These are phyloP conservation scores for Carollia perspicillata DNA, from an alignment of 2,113 vertebrate species.

Conservation along the genomic window DNA sequence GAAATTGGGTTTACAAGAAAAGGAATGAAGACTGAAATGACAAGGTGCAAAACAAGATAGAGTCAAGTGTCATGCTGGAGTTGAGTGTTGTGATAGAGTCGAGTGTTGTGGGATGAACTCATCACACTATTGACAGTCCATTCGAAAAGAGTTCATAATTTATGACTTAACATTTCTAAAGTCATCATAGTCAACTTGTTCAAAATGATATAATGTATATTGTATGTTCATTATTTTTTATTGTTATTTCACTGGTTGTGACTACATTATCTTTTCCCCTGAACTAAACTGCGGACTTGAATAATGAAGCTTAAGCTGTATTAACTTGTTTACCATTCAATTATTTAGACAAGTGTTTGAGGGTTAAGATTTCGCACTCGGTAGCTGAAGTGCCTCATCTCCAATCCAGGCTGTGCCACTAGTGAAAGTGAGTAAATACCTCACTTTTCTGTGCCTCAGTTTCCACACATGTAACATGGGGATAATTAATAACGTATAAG, in stretches of 20 bases:
- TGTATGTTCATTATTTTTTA: background rate
- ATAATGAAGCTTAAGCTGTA: background rate
- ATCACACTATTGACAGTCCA: background rate
- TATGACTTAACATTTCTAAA: background rate
- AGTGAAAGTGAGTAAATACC: background rate
- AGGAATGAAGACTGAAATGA: background rate
- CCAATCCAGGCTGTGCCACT: background rate
- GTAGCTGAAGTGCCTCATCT: background rate
- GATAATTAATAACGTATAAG: background rate
- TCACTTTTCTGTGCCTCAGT: background rate
- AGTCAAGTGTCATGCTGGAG: background rate
- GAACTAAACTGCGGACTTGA: background rate
- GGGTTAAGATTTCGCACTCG: background rate
- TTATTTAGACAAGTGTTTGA: background rate
- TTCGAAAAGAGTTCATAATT: background rate
- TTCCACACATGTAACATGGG: background rate
- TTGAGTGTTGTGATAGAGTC: background rate
- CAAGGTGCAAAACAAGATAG: background rate
- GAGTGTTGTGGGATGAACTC: background rate
- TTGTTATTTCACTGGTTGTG: background rate
- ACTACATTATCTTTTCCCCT: background rate
- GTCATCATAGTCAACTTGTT: background rate
- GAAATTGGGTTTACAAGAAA: background rate
- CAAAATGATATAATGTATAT: background rate
- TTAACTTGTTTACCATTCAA: background rate